Evolutionary conservation across 2,113 vertebrate species (phyloP), one percentile per base, ranked within the genome.

Genomic region (Oreochromis spilurus): DNA sequence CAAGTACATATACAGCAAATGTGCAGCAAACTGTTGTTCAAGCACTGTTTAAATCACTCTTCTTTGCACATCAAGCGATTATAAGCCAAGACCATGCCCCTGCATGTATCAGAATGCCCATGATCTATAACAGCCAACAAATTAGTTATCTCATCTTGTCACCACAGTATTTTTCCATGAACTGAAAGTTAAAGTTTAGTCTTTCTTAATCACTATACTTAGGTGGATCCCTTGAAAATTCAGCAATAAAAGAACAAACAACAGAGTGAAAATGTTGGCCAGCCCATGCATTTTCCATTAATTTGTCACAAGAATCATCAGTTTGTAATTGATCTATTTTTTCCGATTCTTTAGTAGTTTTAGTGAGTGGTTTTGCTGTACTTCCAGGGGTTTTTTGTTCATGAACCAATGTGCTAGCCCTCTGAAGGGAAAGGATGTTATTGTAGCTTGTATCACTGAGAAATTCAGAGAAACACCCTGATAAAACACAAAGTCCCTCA

Each of bases 391-490:
- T 29, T 84, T 16, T 87, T 84, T 80, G 45, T 82, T 87, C 55
- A 34, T 21, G n/a, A 50, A n/a, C 65, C 65, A 21, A 79, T 82
- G 84, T 72, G 82, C 79, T 19, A 77, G 24, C 17, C 53, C 72
- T 62, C 75, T 14, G 21, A n/a, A 70, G 79, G 81, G 86, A 89
- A 77, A 86, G 65, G 89, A 91, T 88, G 81, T 82, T 88, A 72
- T 88, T 92, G 87, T 94, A 83, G 72, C 82, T 57, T 19, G 11
- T 87, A 90, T 92, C 82, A 89, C 67, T 72, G 72, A 88, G 80
- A 91, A 88, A 90, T 80, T 91, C 48, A 58, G 62, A 85, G 87
- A 84, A 91, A 91, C 88, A 87, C 91, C 93, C 88, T 79, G 70
- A 89, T 84, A 82, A 89, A 87, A 86, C 81, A 89, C 53, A 90